These are phyloP conservation scores for Spheniscus humboldti DNA, from an alignment of 2,797 vertebrate genomes.

Conservation along the genomic window DNA sequence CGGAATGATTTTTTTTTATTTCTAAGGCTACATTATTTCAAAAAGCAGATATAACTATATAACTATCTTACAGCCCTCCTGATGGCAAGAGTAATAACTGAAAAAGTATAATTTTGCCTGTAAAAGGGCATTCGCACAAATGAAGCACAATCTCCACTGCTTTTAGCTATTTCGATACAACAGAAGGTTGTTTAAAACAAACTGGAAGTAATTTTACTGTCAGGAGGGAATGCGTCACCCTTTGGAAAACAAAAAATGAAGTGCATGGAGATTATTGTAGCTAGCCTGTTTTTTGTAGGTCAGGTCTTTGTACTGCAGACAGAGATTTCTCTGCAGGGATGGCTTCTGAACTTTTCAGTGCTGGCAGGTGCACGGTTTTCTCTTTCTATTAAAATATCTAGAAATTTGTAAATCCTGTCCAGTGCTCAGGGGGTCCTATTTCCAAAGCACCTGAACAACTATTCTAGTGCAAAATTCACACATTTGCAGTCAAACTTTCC, in stretches of 20 bases:
- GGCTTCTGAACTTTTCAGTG: not conserved
- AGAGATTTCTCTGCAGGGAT: not conserved
- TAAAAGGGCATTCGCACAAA: not conserved
- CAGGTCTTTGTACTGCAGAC: not conserved
- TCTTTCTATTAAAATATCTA: not conserved
- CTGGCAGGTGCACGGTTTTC: not conserved
- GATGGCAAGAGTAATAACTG: not conserved
- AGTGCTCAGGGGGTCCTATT: not conserved
- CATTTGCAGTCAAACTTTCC: not conserved
- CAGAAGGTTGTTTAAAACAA: conserved; percentile 1
- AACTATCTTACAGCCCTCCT: not conserved
- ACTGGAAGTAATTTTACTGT: not conserved
- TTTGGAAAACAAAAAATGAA: not conserved
- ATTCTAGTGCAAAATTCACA: not conserved
- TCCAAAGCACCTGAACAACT: not conserved
- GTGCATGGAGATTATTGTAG: not conserved
- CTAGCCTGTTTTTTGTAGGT: not conserved
- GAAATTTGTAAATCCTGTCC: not conserved
- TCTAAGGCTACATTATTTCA: not conserved
- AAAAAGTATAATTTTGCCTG: not conserved
- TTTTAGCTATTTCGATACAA: not conserved
- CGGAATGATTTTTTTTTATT: not conserved
- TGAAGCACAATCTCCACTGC: not conserved
- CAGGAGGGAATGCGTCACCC: not conserved
- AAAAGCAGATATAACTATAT: not conserved